A percentile compares a stretch with the other conserved stretches of the same genome.
Conservation (phyloP, 2,113 vertebrate species). For the Maccullochella peelii region DNA sequence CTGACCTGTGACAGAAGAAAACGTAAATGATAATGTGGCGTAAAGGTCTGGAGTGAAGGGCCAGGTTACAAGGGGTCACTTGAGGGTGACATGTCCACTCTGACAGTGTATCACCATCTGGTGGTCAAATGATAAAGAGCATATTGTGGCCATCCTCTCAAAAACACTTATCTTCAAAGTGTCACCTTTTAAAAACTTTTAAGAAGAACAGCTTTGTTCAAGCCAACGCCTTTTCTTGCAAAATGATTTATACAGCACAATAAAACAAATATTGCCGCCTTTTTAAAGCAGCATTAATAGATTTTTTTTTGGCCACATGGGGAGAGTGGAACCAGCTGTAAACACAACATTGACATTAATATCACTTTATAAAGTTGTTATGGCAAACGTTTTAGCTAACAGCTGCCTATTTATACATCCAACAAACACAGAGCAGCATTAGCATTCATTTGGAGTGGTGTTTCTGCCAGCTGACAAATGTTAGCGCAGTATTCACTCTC, state of each 20-base stretch:
- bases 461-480: background rate
- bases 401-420: background rate
- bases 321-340: background rate
- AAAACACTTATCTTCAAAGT: background rate
- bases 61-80: conserved; percentile 28
- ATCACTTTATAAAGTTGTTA: background rate
- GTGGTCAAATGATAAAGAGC: conserved; percentile 21
- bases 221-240: background rate
- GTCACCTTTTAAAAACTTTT: background rate
- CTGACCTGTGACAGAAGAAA: background rate
- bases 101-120: conserved; percentile 52
- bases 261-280: no score
- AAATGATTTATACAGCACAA: background rate
- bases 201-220: background rate
- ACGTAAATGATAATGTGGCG: background rate
- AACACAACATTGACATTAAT: background rate
- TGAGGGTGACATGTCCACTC: background rate
- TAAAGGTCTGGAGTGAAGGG: conserved; percentile 16
- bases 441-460: background rate
- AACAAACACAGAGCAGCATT: background rate
- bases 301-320: background rate
- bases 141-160: background rate
- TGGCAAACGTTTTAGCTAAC: background rate
- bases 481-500: background rate
- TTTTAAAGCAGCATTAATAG: background rate